Conservation (phyloP, 2,797 vertebrate genomes). For the Anas flavirostris region DNA sequence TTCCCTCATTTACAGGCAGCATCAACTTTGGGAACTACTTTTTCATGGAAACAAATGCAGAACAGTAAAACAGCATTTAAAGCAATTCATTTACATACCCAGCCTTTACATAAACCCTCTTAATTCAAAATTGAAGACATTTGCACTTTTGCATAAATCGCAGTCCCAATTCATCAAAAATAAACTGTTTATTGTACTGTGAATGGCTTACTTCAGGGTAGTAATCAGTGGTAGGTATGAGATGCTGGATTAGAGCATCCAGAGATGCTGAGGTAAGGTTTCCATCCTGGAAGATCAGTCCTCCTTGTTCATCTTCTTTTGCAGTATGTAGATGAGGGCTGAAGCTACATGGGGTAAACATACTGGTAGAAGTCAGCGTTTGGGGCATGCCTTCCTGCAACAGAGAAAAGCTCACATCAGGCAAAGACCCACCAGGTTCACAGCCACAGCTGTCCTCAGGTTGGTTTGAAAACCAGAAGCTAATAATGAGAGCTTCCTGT, state of each 20-base stretch:
- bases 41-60: conserved; percentile 11
- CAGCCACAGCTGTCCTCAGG: neutral
- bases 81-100: conserved; percentile 28
- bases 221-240: conserved; percentile 91
- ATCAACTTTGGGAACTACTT: conserved; percentile 39
- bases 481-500: neutral
- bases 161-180: conserved; percentile 48
- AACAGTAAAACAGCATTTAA: conserved; percentile 25
- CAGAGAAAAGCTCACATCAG: neutral
- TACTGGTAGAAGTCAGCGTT: conserved; percentile 86
- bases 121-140: conserved; percentile 54
- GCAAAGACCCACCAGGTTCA: neutral
- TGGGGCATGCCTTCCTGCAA: conserved; percentile 89
- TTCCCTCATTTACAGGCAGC: conserved; percentile 26
- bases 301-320: conserved; percentile 82
- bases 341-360: conserved; percentile 89
- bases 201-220: conserved; percentile 87
- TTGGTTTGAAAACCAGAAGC: neutral
- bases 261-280: conserved; percentile 90
- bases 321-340: conserved; percentile 84
- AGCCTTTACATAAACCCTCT: conserved; percentile 46
- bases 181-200: conserved; percentile 27
- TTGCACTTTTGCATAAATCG: conserved; percentile 44
- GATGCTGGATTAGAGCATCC: conserved; percentile 91
- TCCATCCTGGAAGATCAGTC: conserved; percentile 84